Percentiles rank a stretch among this genome's conserved stretches.
These are phyloP conservation scores for Nowickia ferox DNA, from an alignment of 2,888 invertebrate genomes.

Conservation along the genomic window DNA sequence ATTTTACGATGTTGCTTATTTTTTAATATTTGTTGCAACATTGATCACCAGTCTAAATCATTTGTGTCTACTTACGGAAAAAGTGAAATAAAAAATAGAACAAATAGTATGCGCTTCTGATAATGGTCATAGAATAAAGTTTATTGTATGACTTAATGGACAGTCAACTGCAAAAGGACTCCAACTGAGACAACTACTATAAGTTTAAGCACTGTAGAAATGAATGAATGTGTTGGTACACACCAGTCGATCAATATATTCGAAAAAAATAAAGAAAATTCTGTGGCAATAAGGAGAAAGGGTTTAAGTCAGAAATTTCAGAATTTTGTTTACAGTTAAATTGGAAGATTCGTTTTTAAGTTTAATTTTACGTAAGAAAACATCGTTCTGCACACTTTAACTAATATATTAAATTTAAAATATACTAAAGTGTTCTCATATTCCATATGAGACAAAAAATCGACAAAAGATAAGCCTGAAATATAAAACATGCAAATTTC, in stretches of 20 bases:
- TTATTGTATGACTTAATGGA: slow-evolving; percentile 45
- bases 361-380: too few relatives aligned
- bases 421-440: too few relatives aligned
- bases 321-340: too few relatives aligned
- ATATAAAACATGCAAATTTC: too few relatives aligned
- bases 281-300: not conserved
- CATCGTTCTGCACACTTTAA: too few relatives aligned
- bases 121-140: slow-evolving; percentile 14
- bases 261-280: slow-evolving; percentile 13
- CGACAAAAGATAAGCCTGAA: too few relatives aligned
- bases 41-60: slow-evolving; percentile 39
- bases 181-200: slow-evolving; percentile 50
- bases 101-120: slow-evolving; percentile 3
- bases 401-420: too few relatives aligned
- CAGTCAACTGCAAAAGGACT: slow-evolving; percentile 40
- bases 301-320: too few relatives aligned
- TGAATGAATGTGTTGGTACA: slow-evolving; percentile 37
- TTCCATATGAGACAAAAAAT: too few relatives aligned
- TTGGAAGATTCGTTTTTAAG: too few relatives aligned
- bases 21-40: slow-evolving; percentile 42
- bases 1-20: not conserved
- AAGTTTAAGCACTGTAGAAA: not conserved
- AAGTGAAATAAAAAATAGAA: not conserved
- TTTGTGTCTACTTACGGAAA: not conserved
- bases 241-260: slow-evolving; percentile 7